Percentiles rank a stretch among this genome's conserved stretches.
These are phyloP conservation scores for Cololabis saira DNA, from an alignment of 2,113 vertebrate genomes.

Conservation along the genomic window DNA sequence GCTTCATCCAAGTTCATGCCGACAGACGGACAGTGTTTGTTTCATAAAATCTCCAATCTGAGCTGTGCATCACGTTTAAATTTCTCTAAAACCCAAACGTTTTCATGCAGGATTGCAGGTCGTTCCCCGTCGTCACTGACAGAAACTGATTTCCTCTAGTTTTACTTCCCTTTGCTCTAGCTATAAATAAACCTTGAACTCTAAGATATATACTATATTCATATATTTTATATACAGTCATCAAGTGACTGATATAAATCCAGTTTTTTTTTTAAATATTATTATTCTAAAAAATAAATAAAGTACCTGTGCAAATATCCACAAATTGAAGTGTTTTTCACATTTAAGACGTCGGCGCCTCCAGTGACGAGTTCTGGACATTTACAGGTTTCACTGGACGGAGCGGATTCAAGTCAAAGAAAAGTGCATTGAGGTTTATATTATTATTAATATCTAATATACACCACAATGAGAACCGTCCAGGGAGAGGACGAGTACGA, in stretches of 20 bases:
- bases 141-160: slow-evolving; percentile 81
- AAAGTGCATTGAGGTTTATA: slow-evolving; percentile 83
- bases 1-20: slow-evolving; percentile 41
- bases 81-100: slow-evolving; percentile 68
- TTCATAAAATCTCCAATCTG: slow-evolving; percentile 62
- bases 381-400: slow-evolving; percentile 78
- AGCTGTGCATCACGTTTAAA: slow-evolving; percentile 64
- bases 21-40: slow-evolving; percentile 52
- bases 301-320: slow-evolving; percentile 88
- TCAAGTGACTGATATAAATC: slow-evolving; percentile 83
- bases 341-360: slow-evolving; percentile 86
- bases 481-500: slow-evolving; percentile 67
- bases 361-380: slow-evolving; percentile 79
- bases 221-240: slow-evolving; percentile 85
- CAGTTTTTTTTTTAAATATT: slow-evolving; percentile 76
- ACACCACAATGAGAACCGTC: slow-evolving; percentile 78
- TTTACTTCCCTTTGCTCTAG: slow-evolving; percentile 82
- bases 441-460: slow-evolving; percentile 81
- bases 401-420: slow-evolving; percentile 85
- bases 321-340: slow-evolving; percentile 86
- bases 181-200: slow-evolving; percentile 86
- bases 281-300: slow-evolving; percentile 87
- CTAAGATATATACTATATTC: slow-evolving; percentile 87
- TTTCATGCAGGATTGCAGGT: slow-evolving; percentile 83
- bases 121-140: slow-evolving; percentile 79